Percentiles rank a stretch among this genome's conserved stretches.
phyloP scores from a whole-genome alignment of 2,113 vertebrate species.

The Leptobrachium leishanense region DNA sequence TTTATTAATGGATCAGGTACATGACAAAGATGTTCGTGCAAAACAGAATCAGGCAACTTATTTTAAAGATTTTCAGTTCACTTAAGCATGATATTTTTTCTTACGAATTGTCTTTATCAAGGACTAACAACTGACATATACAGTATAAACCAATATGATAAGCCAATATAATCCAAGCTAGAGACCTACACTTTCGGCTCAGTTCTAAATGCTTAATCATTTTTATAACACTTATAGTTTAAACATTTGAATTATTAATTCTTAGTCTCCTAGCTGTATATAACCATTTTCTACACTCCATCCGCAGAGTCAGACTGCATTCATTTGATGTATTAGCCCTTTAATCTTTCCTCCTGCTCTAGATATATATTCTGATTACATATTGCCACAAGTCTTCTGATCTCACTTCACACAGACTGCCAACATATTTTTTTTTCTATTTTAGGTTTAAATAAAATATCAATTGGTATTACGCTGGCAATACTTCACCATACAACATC shows the following conservation, averaged over 20 bases:
- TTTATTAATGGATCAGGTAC: too few species aligned
- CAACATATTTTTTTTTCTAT: conserved; percentile 28
- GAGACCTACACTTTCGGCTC: too few species aligned
- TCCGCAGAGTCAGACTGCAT: not conserved
- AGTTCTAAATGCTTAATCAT: not conserved
- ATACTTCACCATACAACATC: conserved; percentile 29
- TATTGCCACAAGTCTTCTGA: conserved; percentile 19
- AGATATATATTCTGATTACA: conserved; percentile 24
- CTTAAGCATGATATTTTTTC: too few species aligned
- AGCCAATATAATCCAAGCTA: too few species aligned
- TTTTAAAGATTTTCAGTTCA: too few species aligned
- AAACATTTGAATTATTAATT: conserved; percentile 18
- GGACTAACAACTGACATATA: too few species aligned
- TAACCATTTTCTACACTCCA: not conserved
- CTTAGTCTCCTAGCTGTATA: conserved; percentile 2
- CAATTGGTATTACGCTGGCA: conserved; percentile 8
- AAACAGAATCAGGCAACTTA: too few species aligned
- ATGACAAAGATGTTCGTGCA: too few species aligned
- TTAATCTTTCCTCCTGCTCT: conserved; percentile 22
- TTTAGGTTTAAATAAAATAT: conserved; percentile 38
- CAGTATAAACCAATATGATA: too few species aligned
- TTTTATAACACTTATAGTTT: conserved; percentile 11
- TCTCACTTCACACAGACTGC: conserved; percentile 29
- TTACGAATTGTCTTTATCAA: too few species aligned
- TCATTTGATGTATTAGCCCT: not conserved